These are phyloP conservation scores for Amblyornis subalaris DNA, from an alignment of 2,113 vertebrate genomes.

Conservation along the genomic window DNA sequence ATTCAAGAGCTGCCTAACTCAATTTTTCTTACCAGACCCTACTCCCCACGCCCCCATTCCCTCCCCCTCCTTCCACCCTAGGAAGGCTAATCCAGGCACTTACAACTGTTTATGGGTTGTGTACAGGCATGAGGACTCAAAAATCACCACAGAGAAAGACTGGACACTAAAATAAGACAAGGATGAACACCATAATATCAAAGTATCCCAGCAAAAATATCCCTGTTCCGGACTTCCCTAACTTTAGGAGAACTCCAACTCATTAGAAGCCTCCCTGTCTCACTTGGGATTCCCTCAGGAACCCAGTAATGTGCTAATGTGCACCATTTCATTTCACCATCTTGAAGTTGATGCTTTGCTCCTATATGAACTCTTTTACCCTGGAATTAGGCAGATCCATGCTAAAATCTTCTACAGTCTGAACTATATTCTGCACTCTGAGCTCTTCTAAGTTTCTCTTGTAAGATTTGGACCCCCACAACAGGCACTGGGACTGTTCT, in stretches of 20 bases:
- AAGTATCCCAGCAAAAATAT: not conserved
- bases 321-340: not conserved
- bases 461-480: not conserved
- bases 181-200: not conserved
- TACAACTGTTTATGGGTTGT: not conserved
- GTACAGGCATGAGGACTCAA: not conserved
- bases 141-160: not conserved
- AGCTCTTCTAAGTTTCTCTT: not conserved
- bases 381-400: not conserved
- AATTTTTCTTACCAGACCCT: not conserved
- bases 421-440: not conserved
- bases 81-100: not conserved
- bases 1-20: not conserved
- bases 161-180: not conserved
- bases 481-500: not conserved
- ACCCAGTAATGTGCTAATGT: not conserved
- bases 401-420: not conserved
- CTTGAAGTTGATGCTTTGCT: not conserved
- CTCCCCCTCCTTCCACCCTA: not conserved
- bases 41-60: not conserved
- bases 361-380: not conserved
- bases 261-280: not conserved
- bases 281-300: not conserved
- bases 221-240: not conserved
- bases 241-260: not conserved